A percentile compares a stretch with the other conserved stretches of the same genome.
These are phyloP conservation scores for Ichneumoninae sp. DNA, from an alignment of 2,888 invertebrate genomes.

Conservation along the genomic window DNA sequence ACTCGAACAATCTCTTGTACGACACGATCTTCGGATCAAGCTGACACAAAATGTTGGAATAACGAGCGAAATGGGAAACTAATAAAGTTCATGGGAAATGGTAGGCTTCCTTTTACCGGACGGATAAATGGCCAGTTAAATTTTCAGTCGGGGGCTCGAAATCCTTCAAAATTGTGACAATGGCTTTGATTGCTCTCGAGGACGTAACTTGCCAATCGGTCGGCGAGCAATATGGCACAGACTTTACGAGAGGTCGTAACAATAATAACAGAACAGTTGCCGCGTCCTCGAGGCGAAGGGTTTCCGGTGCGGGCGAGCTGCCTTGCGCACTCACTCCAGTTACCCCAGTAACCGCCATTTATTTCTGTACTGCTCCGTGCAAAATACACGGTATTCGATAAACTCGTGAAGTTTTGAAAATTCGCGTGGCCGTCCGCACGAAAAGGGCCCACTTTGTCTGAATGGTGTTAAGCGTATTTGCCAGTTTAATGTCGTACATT, in stretches of 20 bases:
- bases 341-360: conserved; percentile 46
- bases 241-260: conserved; percentile 58
- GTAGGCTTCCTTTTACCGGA: conserved; percentile 41
- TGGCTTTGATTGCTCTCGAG: conserved; percentile 17
- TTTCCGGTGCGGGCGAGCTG: conserved; percentile 37
- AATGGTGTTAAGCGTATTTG: background rate
- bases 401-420: background rate
- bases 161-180: conserved; percentile 27
- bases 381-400: background rate
- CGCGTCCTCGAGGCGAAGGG: conserved; percentile 42
- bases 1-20: background rate
- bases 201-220: conserved; percentile 41
- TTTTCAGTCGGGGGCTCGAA: conserved; percentile 35
- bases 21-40: background rate
- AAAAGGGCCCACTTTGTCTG: no score
- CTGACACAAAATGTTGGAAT: background rate
- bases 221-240: conserved; percentile 14
- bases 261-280: conserved; percentile 26
- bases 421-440: no score
- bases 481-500: background rate
- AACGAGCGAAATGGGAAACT: conserved; percentile 1
- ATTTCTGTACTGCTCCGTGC: background rate
- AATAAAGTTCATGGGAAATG: conserved; percentile 1
- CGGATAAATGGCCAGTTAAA: conserved; percentile 45
- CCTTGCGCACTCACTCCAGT: conserved; percentile 44